Evolutionary conservation across 2,113 vertebrate species (phyloP).

Genomic region (Gymnogyps californianus): DNA sequence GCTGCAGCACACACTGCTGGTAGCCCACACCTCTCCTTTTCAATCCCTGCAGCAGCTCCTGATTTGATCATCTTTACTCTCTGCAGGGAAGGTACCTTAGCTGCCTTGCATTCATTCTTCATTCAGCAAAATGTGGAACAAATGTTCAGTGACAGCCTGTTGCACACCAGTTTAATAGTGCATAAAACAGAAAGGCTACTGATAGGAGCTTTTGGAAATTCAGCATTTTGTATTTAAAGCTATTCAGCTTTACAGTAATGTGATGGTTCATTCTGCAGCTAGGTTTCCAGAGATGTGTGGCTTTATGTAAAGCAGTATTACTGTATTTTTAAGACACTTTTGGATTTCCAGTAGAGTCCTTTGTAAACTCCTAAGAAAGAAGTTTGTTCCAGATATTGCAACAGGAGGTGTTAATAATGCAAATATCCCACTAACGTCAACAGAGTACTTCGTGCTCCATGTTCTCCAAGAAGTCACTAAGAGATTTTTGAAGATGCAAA

Average conservation of each 20-base stretch:
- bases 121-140: slow-evolving; percentile 39
- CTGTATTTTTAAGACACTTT: background rate
- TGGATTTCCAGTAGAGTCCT: background rate
- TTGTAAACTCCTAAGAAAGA: background rate
- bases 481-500: background rate
- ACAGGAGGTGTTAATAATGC: background rate
- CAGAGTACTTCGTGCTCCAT: background rate
- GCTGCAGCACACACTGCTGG: background rate
- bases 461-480: background rate
- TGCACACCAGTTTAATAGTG: slow-evolving; percentile 23
- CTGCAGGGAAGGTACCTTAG: background rate
- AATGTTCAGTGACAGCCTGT: slow-evolving; percentile 26
- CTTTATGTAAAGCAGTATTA: background rate
- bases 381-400: background rate
- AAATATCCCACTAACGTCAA: background rate
- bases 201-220: slow-evolving; percentile 13
- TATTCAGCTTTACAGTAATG: slow-evolving; percentile 32
- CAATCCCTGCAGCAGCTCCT: background rate
- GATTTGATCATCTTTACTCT: background rate
- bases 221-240: slow-evolving; percentile 55
- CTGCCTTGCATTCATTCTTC: background rate
- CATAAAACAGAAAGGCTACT: slow-evolving; percentile 17
- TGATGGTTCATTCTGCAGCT: background rate
- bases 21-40: slow-evolving; percentile 8
- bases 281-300: background rate